phyloP scores from a whole-genome alignment of 2,888 invertebrate genomes.

The Protophormia terraenovae region DNA sequence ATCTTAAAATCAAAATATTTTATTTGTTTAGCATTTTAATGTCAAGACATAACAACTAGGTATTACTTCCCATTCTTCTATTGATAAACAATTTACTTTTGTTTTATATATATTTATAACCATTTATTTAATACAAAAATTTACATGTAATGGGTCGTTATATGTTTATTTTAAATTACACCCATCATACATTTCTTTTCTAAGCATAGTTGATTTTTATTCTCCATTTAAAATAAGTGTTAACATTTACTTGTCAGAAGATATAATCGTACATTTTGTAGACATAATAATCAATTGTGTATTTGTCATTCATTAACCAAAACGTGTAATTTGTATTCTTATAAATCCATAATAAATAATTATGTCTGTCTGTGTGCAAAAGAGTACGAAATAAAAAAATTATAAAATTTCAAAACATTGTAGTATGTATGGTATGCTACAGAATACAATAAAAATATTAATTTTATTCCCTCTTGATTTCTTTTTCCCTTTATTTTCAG shows the following conservation, averaged over 20 bases:
- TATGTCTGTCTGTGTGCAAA: neutral
- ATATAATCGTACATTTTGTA: neutral
- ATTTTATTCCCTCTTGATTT: neutral
- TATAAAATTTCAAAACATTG: neutral
- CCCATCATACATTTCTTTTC: neutral
- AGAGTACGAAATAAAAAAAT: neutral
- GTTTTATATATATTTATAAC: neutral
- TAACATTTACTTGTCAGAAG: neutral
- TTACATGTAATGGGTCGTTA: neutral
- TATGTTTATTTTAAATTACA: neutral
- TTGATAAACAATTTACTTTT: too few relatives aligned
- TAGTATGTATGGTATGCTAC: neutral
- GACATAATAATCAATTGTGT: neutral
- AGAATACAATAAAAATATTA: neutral
- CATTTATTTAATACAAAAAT: neutral
- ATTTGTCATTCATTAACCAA: too few relatives aligned
- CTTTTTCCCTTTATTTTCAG: conserved; percentile 19
- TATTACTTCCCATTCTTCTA: too few relatives aligned
- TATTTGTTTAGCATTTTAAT: too few relatives aligned
- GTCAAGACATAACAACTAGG: too few relatives aligned
- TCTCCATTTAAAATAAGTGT: neutral
- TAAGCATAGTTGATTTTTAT: neutral
- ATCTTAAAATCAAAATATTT: too few relatives aligned
- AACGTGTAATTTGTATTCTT: neutral
- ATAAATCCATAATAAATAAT: neutral